These are phyloP conservation scores for Tinea trinotella DNA, from an alignment of 2,888 invertebrate genomes.

Conservation along the genomic window DNA sequence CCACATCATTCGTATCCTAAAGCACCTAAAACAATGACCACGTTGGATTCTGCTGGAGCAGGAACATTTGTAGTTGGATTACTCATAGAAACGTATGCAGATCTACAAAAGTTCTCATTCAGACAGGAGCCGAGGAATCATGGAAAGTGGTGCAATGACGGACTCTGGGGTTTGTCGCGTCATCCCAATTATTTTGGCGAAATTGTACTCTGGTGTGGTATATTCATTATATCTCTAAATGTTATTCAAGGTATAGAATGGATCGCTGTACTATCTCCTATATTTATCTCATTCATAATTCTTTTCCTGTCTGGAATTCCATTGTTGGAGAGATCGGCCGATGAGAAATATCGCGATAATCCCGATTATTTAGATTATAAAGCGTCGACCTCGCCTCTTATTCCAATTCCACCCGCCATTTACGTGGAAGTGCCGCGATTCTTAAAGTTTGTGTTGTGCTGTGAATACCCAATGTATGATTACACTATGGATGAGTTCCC, in stretches of 20 bases:
- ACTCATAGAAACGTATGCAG: constrained; percentile 90
- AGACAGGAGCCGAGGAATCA: constrained; percentile 90
- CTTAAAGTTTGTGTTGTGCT: constrained; percentile 87
- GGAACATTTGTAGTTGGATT: constrained; percentile 89
- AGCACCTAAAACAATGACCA: constrained; percentile 89
- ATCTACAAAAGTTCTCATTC: constrained; percentile 93
- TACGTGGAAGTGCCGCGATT: constrained; percentile 90
- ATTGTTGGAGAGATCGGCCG: constrained; percentile 86
- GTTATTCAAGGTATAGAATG: constrained; percentile 89
- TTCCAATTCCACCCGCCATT: constrained; percentile 89
- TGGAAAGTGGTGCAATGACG: constrained; percentile 94
- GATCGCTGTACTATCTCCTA: constrained; percentile 87
- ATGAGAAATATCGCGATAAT: constrained; percentile 90
- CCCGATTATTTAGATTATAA: constrained; percentile 91
- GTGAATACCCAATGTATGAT: constrained; percentile 91
- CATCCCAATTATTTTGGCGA: constrained; percentile 98
- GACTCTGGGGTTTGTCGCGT: constrained; percentile 89
- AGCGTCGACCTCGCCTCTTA: constrained; percentile 88
- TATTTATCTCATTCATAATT: constrained; percentile 90
- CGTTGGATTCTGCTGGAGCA: constrained; percentile 88
- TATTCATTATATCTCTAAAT: constrained; percentile 90
- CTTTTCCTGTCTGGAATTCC: constrained; percentile 94
- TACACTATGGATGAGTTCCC: constrained; percentile 77
- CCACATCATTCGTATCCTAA: constrained; percentile 82
- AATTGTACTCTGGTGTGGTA: constrained; percentile 94